These are phyloP conservation scores for Pogonocichla stellata DNA, from an alignment of 2,113 vertebrate genomes.

Conservation along the genomic window DNA sequence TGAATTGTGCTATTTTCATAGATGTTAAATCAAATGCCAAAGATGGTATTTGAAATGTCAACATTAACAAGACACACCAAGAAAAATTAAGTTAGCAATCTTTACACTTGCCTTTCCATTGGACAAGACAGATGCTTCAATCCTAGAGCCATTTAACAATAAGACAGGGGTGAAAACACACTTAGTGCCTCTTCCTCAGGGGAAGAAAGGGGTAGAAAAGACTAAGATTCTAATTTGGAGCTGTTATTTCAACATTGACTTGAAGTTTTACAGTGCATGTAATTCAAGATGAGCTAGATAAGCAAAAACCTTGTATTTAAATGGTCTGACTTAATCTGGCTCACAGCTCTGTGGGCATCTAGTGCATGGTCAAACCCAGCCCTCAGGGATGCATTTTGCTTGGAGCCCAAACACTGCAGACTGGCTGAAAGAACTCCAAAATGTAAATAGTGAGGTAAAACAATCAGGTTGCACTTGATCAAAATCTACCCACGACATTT, in stretches of 20 bases:
- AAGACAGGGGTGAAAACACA: background rate
- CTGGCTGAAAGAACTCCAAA: background rate
- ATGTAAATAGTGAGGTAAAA: slow-evolving; percentile 17
- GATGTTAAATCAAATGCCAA: background rate
- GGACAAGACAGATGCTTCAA: background rate
- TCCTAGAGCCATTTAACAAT: background rate
- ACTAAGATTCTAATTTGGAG: background rate
- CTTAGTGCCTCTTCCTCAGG: background rate
- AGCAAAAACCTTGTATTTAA: background rate
- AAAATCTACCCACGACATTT: background rate
- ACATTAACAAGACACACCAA: background rate
- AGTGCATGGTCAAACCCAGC: background rate
- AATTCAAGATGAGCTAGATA: background rate
- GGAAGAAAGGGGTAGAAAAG: background rate
- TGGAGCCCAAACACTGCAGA: background rate
- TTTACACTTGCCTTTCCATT: background rate
- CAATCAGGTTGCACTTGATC: slow-evolving; percentile 12
- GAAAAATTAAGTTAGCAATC: background rate
- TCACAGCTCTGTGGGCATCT: background rate
- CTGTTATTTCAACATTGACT: background rate
- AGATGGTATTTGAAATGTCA: background rate
- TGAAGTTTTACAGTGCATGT: background rate
- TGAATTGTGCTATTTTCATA: background rate
- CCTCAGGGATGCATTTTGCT: slow-evolving; percentile 1
- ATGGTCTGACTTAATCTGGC: background rate